Evolutionary conservation across 1,140 invertebrate species (phyloP), one percentile per base, ranked within the genome.

Genomic region (Caenorhabditis latens): DNA sequence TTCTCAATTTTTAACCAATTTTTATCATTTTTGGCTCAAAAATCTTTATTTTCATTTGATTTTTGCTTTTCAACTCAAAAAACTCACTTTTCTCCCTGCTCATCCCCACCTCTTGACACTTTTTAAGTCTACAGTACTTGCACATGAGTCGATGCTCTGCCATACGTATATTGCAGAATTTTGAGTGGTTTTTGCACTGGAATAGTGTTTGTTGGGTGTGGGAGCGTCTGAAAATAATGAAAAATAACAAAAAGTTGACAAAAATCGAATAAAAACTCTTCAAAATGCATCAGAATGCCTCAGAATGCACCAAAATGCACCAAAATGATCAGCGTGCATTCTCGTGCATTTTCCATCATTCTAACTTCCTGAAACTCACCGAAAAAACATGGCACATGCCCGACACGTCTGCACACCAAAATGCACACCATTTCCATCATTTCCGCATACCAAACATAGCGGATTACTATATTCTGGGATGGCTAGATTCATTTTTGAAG

Each of bases 61-160:
- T 21, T 8, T n/a, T 58, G 4, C 3, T 19, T 58, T 58, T 5
- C 1, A 19, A 19, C n/a, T n/a, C 7, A 1, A 4, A 58, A 58
- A 58, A 58, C 57, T 40, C 61, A 32, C 61, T 63, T 40, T 11
- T 63, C 24, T 63, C 24, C 4, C 14, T 63, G 21, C 61, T 40
- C 61, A 63, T 63, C 24, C 61, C 61, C 21, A 32, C 61, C 40
- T 40, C 24, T 21, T 63, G 61, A 32, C 61, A 63, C 61, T 63
- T 63, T 32, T 40, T 63, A 8, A 63, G 24, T 21, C 61, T 7
- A 32, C 61, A 63, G 14, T 11, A 32, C 24, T 63, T 63, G 61
- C 61, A 63, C 61, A 63, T 63, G 0, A 63, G 13, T 32, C 61
- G 61, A 63, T 11, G 21, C 21, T 63, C 61, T 14, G 61, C 61